Evolutionary conservation across 1,140 invertebrate genomes (phyloP), one percentile per base, ranked within the genome.

Genomic region (Listronotus oregonensis): DNA sequence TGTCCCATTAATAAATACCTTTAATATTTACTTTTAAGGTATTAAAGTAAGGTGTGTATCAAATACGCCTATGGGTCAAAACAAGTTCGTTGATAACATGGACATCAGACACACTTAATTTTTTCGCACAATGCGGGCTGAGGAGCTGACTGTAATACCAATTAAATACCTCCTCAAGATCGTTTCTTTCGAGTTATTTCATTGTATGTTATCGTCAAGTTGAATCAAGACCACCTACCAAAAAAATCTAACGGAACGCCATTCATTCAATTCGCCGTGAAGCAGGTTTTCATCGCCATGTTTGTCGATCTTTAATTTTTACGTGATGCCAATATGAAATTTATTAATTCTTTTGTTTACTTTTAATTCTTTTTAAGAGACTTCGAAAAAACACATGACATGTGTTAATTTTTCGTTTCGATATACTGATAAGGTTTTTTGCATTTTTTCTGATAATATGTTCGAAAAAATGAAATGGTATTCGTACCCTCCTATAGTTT

Each of bases 191-290:
- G 21, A 34, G 6, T 58, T 17, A n/a, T 47, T 58, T 47, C 44
- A 47, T 58, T 46, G 42, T 58, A 18, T 58, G n/a, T 47, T 58
- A 58, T 58, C 56, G 42, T 42, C 43, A 32, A 43, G n/a, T 58
- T 46, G 14, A 58, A 58, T 58, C 44, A 31, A 58, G 56, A 58
- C 56, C 56, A 58, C 56, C 56, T 58, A 58, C 56, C 56, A 47
- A 58, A 58, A n/a, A 46, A 58, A 58, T 58, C 56, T 58, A 58
- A 47, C 56, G 56, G 56, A 58, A 58, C 31, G 39, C 39, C 11
- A 15, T 56, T 43, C 40, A 43, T 43, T 56, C 39, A 43, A 56
- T 56, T 56, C 40, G 42, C 14, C 18, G 18, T 43, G 54, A 27
- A 56, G 54, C 54, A 42, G 54, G 54, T 56, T 56, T 56, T 56